phyloP scores from a whole-genome alignment of 92 coral and sea anemone species.

The Phenganax subtilis region DNA sequence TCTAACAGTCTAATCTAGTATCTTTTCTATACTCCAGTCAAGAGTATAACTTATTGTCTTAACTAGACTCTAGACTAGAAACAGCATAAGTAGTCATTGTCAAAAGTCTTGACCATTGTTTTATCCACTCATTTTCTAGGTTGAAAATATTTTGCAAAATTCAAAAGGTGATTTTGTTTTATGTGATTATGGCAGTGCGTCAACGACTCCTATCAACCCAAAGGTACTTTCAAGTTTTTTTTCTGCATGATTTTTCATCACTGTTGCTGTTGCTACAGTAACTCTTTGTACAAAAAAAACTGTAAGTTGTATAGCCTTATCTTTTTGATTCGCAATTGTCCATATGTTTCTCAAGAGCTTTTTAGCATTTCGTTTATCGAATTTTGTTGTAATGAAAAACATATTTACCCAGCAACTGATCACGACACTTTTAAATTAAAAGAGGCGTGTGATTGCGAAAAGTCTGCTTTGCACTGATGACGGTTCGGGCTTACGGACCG shows the following conservation, averaged over 20 bases:
- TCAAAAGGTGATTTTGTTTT: constrained; percentile 83
- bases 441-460: no score
- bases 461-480: no score
- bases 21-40: no score
- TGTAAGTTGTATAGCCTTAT: no score
- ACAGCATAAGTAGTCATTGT: no score
- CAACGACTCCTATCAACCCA: constrained; percentile 68
- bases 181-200: constrained; percentile 99
- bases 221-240: constrained; percentile 53
- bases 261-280: constrained; percentile 5
- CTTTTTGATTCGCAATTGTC: neutral
- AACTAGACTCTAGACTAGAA: no score
- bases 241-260: constrained; percentile 50
- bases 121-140: constrained; percentile 42
- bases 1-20: no score
- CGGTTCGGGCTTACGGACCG: no score
- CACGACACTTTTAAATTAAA: no score
- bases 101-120: neutral
- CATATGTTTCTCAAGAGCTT: neutral
- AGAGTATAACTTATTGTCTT: no score
- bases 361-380: neutral
- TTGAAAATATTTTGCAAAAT: constrained; percentile 87
- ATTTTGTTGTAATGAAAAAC: neutral
- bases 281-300: neutral
- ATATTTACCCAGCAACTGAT: constrained; percentile 49